Percentiles rank a stretch among this genome's conserved stretches.
phyloP scores from a whole-genome alignment of 2,797 vertebrate genomes.

The Sebastes cheni region DNA sequence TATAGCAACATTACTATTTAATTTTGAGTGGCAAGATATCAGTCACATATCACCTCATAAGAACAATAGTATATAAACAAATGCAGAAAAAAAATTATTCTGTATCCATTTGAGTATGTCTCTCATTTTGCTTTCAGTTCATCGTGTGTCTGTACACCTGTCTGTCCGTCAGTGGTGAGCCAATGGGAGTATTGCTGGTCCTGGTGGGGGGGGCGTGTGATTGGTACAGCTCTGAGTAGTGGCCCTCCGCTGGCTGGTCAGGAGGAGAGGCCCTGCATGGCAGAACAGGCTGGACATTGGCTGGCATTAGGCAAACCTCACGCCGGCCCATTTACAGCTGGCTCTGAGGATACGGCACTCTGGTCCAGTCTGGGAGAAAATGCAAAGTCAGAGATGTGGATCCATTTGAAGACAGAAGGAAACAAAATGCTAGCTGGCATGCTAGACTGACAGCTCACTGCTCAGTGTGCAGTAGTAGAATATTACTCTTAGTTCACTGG shows the following conservation, averaged over 20 bases:
- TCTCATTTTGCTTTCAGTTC: constrained; percentile 78
- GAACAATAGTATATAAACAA: constrained; percentile 99
- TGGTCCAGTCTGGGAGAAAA: constrained; percentile 83
- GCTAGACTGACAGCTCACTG: neutral
- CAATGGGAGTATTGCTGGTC: constrained; percentile 96
- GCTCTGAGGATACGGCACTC: constrained; percentile 80
- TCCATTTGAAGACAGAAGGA: neutral
- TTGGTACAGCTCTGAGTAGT: constrained; percentile 83
- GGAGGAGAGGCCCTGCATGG: constrained; percentile 76
- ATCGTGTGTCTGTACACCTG: constrained; percentile 92
- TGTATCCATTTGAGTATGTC: constrained; percentile 90
- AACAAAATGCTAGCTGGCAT: neutral
- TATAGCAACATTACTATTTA: constrained; percentile 94
- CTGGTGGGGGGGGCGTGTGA: constrained; percentile 84
- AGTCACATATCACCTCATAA: constrained; percentile 90
- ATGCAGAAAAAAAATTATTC: constrained; percentile 90
- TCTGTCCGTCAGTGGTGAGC: constrained; percentile 81
- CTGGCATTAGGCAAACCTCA: constrained; percentile 78
- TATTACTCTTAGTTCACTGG: neutral
- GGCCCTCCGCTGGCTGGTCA: constrained; percentile 74
- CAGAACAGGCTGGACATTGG: constrained; percentile 78
- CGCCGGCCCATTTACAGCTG: constrained; percentile 91
- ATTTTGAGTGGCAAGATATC: constrained; percentile 91
- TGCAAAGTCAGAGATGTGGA: neutral
- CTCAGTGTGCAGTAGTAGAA: neutral